Evolutionary conservation across 2,888 invertebrate species (phyloP), one percentile per base, ranked within the genome.

Genomic region (Scotopteryx bipunctaria): DNA sequence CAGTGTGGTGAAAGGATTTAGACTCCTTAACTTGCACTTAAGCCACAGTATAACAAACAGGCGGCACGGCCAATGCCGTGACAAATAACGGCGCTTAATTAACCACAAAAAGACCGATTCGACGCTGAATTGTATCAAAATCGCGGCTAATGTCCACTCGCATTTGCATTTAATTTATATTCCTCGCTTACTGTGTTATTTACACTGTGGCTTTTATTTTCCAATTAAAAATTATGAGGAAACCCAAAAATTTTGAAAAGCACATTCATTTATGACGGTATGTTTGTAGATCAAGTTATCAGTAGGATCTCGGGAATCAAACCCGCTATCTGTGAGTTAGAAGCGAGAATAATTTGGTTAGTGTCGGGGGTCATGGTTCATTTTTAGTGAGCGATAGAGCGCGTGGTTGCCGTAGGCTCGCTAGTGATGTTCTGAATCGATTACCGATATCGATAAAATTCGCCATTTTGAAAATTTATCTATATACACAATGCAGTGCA

Each of bases 361-460:
- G 55, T 59, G 59, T 59, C 50, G 57, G 42, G 37, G 61, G 61
- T 61, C 57, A 60, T 76, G 83, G 82, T 77, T 76, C 77, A 81
- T 87, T 87, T 88, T 87, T 87, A 84, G 83, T 76, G 73, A 68
- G 73, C 78, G 78, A 83, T 83, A 81, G 78, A 77, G 84, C 86
- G 87, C 89, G 88, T 89, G 89, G 81, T 86, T 68, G 89, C 89
- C 83, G 64, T 64, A 62, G 88, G 89, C 85, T 69, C 47, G 44
- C 1, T 81, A 84, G 83, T 62, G 83, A 31, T 73, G 81, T 21
- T 33, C 54, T 44, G 60, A 13, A 58, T 60, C 64, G 57, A 27
- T 8, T 21, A 49, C 53, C 14, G 33, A 47, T 54, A 23, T 63
- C 58, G 60, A 64, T 50, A 35, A 35, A 23, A 29, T 19, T 27